phyloP scores from a whole-genome alignment of 2,888 invertebrate species.

The Caenorhabditis drosophilae region DNA sequence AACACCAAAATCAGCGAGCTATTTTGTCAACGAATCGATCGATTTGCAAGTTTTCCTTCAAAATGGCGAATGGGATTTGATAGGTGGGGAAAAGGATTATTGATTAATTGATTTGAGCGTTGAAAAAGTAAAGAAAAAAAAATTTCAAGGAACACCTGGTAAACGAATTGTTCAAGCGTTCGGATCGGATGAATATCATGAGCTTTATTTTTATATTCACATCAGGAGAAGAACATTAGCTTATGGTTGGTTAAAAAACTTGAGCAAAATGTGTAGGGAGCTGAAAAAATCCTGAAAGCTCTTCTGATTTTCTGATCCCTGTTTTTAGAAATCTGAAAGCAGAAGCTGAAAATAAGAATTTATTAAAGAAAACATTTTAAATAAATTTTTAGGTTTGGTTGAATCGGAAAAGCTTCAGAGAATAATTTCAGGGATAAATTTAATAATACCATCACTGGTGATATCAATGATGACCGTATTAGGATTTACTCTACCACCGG shows the following conservation, averaged over 20 bases:
- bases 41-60: constrained; percentile 53
- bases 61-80: constrained; percentile 57
- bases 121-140: background rate
- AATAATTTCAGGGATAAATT: constrained; percentile 36
- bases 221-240: constrained; percentile 52
- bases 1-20: constrained; percentile 25
- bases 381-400: no score
- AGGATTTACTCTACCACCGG: constrained; percentile 55
- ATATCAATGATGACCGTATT: constrained; percentile 57
- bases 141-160: constrained; percentile 45
- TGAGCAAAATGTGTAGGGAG: no score
- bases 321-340: no score
- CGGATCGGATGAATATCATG: constrained; percentile 49
- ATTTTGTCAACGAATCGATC: constrained; percentile 54
- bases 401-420: no score
- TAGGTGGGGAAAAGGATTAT: no score
- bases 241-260: constrained; percentile 27
- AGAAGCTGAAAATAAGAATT: no score
- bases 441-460: constrained; percentile 54
- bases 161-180: constrained; percentile 48
- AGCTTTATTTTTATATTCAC: constrained; percentile 53
- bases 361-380: no score
- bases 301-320: no score
- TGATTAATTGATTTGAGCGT: no score
- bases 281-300: no score